phyloP scores from a whole-genome alignment of 2,797 vertebrate species.

The Argya squamiceps region DNA sequence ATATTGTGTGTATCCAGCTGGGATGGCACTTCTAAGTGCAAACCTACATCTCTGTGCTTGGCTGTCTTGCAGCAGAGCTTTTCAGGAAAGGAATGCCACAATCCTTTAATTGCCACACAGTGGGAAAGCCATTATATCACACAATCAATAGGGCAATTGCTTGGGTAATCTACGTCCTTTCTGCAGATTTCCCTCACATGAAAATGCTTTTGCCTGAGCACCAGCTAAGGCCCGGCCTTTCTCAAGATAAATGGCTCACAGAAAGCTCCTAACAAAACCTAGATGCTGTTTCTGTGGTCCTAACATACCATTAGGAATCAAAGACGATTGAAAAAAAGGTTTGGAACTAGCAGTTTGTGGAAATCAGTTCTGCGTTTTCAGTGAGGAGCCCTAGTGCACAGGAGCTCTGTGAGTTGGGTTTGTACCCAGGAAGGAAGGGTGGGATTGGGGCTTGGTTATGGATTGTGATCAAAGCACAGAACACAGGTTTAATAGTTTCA shows the following conservation, averaged over 20 bases:
- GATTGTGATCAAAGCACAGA: neutral
- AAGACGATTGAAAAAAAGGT: neutral
- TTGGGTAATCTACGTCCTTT: neutral
- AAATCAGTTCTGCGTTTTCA: neutral
- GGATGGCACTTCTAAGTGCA: neutral
- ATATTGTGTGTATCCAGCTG: neutral
- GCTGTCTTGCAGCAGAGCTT: neutral
- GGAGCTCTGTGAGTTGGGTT: rapidly evolving
- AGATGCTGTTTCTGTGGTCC: neutral
- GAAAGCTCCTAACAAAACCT: neutral
- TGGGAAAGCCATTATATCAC: neutral
- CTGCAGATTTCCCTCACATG: neutral
- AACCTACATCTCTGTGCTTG: neutral
- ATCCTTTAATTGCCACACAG: slow-evolving; percentile 1
- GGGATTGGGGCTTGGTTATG: neutral
- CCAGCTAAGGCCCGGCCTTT: neutral
- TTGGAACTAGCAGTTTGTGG: neutral
- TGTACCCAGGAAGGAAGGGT: too few relatives aligned
- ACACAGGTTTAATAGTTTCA: rapidly evolving
- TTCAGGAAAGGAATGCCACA: neutral
- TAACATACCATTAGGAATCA: neutral
- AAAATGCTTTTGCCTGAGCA: neutral
- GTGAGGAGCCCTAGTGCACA: neutral
- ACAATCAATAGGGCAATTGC: neutral
- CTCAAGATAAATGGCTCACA: neutral